Conservation (phyloP, 2,888 invertebrate genomes). For the Lordiphosa fenestrarum region DNA sequence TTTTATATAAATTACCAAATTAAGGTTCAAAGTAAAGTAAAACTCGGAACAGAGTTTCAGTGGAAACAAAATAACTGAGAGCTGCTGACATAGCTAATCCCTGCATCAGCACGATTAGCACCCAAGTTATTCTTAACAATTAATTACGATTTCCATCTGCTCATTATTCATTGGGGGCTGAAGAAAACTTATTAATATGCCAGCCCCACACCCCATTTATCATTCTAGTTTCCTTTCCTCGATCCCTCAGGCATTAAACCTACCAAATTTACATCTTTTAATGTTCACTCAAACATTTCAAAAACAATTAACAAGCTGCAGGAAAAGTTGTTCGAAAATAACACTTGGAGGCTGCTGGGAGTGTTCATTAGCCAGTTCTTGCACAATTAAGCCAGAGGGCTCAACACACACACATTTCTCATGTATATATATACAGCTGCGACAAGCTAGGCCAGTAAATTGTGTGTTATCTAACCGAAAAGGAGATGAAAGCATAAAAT, state of each 20-base stretch:
- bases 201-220: too few relatives aligned
- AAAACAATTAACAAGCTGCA: constrained; percentile 42
- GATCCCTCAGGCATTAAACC: too few relatives aligned
- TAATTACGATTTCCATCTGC: constrained; percentile 13
- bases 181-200: too few relatives aligned
- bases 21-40: too few relatives aligned
- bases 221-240: too few relatives aligned
- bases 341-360: constrained; percentile 20
- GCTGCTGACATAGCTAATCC: too few relatives aligned
- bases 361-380: constrained; percentile 43
- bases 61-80: too few relatives aligned
- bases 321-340: constrained; percentile 12
- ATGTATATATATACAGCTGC: too few relatives aligned
- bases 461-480: constrained; percentile 38
- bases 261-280: constrained; percentile 25
- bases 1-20: too few relatives aligned
- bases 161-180: too few relatives aligned
- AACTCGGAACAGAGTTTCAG: too few relatives aligned
- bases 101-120: background rate
- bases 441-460: too few relatives aligned
- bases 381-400: constrained; percentile 41
- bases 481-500: constrained; percentile 23
- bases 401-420: constrained; percentile 5
- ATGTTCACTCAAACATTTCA: constrained; percentile 26
- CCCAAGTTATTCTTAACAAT: constrained; percentile 13